Evolutionary conservation across 92 coral and sea anemone species (phyloP).

Genomic region (Epizoanthus rinbou): DNA sequence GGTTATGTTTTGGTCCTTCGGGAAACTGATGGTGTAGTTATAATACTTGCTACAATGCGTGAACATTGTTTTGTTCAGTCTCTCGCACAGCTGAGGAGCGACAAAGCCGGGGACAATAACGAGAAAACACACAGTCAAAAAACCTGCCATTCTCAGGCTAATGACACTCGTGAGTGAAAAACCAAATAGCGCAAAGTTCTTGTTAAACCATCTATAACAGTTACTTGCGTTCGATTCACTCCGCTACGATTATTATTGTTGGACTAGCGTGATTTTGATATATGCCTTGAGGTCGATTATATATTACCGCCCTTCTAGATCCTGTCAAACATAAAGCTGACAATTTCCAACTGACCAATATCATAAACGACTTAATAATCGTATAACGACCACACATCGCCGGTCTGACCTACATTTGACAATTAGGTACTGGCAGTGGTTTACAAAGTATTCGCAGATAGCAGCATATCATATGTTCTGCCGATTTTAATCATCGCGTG

Average conservation of each 20-base stretch:
- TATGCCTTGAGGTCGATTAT: no score
- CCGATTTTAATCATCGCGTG: no score
- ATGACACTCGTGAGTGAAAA: neutral
- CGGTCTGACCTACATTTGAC: no score
- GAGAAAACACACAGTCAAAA: neutral
- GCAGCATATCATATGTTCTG: no score
- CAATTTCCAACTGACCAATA: no score
- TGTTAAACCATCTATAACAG: neutral
- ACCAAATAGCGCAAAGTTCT: neutral
- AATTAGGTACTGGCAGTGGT: no score
- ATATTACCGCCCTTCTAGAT: no score
- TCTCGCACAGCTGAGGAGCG: neutral
- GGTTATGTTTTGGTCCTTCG: constrained; percentile 3
- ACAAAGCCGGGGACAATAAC: constrained; percentile 1
- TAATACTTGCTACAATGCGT: constrained; percentile 32
- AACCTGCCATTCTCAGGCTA: neutral
- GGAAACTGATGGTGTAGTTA: constrained; percentile 13
- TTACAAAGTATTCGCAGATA: no score
- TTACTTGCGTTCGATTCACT: neutral
- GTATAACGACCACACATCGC: no score
- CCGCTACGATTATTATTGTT: neutral
- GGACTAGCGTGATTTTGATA: neutral
- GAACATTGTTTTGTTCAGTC: constrained; percentile 15
- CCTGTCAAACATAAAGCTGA: no score
- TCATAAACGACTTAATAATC: no score